Conservation (phyloP, 2,113 vertebrate genomes). For the Circaetus gallicus region DNA sequence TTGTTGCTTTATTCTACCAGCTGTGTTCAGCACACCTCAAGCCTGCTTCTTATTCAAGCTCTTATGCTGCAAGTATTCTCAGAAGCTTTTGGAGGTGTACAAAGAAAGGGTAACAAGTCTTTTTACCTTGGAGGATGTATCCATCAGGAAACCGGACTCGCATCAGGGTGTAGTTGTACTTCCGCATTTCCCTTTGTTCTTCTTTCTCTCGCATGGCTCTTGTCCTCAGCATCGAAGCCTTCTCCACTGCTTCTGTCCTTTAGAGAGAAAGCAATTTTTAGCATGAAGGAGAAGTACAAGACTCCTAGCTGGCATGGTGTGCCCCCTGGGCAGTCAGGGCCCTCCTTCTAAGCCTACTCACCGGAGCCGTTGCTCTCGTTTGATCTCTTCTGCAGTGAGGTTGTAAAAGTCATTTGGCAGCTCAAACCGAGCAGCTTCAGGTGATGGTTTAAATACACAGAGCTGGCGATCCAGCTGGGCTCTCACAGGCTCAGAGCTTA, state of each 20-base stretch:
- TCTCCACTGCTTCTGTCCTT: slow-evolving; percentile 86
- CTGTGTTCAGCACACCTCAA: neutral
- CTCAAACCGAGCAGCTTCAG: slow-evolving; percentile 82
- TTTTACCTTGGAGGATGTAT: slow-evolving; percentile 86
- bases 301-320: rapidly evolving
- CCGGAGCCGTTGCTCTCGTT: slow-evolving; percentile 83
- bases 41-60: neutral
- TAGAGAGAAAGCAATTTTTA: neutral
- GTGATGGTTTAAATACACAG: slow-evolving; percentile 76
- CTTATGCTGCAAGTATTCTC: rapidly evolving
- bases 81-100: neutral
- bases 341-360: neutral
- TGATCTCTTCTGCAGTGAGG: slow-evolving; percentile 84
- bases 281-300: neutral
- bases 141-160: slow-evolving; percentile 87
- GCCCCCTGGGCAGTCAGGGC: neutral
- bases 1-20: neutral
- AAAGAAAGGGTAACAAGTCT: rapidly evolving
- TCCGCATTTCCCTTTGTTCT: slow-evolving; percentile 86
- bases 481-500: slow-evolving; percentile 80
- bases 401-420: slow-evolving; percentile 90
- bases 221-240: slow-evolving; percentile 85
- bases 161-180: slow-evolving; percentile 88
- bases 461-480: slow-evolving; percentile 84
- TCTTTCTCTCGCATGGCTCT: slow-evolving; percentile 93